A percentile compares a stretch with the other conserved stretches of the same genome.
phyloP scores from a whole-genome alignment of 2,797 vertebrate species.

The Halcyon chelicuti region DNA sequence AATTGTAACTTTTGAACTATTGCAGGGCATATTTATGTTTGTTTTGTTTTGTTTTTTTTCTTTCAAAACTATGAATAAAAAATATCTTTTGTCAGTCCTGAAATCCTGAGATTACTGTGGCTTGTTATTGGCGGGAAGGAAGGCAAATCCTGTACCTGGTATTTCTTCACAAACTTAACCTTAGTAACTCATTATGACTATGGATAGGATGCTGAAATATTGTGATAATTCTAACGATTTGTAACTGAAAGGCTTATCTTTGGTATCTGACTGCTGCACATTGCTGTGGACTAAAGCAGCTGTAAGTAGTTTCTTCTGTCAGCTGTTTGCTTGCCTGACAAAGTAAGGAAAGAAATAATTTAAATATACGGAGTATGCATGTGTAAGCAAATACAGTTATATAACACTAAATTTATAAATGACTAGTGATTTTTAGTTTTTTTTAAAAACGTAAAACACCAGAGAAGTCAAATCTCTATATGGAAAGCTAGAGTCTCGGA shows the following conservation, averaged over 20 bases:
- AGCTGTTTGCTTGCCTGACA: not conserved
- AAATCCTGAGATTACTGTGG: not conserved
- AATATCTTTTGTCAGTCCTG: not conserved
- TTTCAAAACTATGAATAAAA: accelerated
- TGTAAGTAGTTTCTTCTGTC: not conserved
- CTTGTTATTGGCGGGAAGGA: not conserved
- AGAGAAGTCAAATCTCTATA: not conserved
- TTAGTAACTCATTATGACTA: not conserved
- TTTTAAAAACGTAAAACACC: not conserved
- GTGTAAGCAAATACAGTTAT: too few species aligned
- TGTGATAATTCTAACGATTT: not conserved
- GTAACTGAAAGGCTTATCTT: not conserved
- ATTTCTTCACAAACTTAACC: not conserved
- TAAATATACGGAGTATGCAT: not conserved
- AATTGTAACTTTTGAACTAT: not conserved
- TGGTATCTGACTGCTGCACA: accelerated
- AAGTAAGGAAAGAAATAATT: not conserved
- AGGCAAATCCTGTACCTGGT: not conserved
- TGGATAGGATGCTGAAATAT: not conserved
- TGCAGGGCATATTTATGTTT: not conserved
- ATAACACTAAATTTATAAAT: not conserved
- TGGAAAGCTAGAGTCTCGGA: accelerated
- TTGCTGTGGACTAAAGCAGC: not conserved
- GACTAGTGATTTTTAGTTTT: not conserved
- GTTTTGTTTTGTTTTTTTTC: not conserved